Percentiles rank a stretch among this genome's conserved stretches.
phyloP scores from a whole-genome alignment of 2,797 vertebrate species.

The Halcyon badia region DNA sequence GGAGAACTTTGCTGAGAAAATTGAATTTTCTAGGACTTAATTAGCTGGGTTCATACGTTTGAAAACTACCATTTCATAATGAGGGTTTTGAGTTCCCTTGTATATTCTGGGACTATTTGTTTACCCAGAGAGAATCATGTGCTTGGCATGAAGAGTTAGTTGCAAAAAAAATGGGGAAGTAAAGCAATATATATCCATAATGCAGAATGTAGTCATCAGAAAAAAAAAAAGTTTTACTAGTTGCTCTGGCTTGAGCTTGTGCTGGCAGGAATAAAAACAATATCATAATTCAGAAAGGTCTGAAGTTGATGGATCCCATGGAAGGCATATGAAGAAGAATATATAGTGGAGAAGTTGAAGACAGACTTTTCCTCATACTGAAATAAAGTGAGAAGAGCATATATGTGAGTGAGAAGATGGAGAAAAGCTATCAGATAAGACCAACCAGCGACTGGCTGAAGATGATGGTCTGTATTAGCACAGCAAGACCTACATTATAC shows the following conservation, averaged over 20 bases:
- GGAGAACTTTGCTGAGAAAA: slow-evolving; percentile 17
- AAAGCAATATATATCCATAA: background rate
- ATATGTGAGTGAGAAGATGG: rapidly evolving
- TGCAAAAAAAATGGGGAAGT: background rate
- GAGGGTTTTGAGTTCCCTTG: background rate
- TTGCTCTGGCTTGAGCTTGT: background rate
- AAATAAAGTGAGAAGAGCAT: background rate
- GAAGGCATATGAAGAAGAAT: background rate
- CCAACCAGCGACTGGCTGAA: background rate
- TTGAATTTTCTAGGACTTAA: slow-evolving; percentile 22
- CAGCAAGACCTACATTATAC: background rate
- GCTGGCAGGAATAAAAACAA: background rate
- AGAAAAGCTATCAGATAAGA: background rate
- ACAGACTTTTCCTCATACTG: background rate
- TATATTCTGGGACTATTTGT: slow-evolving; percentile 13
- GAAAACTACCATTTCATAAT: background rate
- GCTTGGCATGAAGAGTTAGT: background rate
- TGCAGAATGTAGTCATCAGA: background rate
- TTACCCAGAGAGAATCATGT: background rate
- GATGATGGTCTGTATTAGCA: background rate
- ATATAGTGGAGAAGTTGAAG: background rate
- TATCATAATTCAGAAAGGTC: background rate
- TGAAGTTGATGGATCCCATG: background rate
- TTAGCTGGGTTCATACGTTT: slow-evolving; percentile 16
- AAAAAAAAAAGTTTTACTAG: background rate